These are phyloP conservation scores for Antrozous pallidus DNA, from an alignment of 2,797 vertebrate species.

Conservation along the genomic window DNA sequence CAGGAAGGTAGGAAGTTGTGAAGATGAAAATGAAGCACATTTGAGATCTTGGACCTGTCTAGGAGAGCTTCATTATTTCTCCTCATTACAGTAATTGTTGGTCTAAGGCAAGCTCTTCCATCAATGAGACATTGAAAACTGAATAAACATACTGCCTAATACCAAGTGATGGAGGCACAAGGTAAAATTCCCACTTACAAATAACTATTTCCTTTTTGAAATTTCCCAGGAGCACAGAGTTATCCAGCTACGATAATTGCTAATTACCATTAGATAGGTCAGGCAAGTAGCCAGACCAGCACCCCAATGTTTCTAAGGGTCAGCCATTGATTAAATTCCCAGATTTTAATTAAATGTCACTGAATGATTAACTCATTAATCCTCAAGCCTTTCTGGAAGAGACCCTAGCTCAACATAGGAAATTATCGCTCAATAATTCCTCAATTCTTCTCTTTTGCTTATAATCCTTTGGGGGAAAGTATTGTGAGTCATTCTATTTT, in stretches of 20 bases:
- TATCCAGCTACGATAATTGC: conserved; percentile 78
- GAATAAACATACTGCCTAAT: conserved; percentile 76
- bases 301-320: conserved; percentile 47
- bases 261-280: conserved; percentile 74
- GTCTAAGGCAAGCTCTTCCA: conserved; percentile 64
- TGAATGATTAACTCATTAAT: conserved; percentile 77
- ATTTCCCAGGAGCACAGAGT: conserved; percentile 70
- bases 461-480: not conserved
- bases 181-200: conserved; percentile 76
- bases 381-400: conserved; percentile 32
- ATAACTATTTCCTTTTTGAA: conserved; percentile 66
- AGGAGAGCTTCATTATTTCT: conserved; percentile 67
- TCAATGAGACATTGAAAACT: conserved; percentile 55
- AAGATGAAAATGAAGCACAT: not conserved
- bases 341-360: conserved; percentile 80
- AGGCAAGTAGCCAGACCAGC: conserved; percentile 66
- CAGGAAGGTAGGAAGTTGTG: not conserved
- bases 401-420: not conserved
- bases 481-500: not conserved
- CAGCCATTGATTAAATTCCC: conserved; percentile 67
- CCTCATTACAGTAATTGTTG: conserved; percentile 74
- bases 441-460: not conserved
- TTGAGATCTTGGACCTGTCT: conserved; percentile 53
- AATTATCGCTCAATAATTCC: not conserved
- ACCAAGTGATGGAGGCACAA: conserved; percentile 70